phyloP scores from a whole-genome alignment of 2,797 vertebrate species.

The Antrozous pallidus region DNA sequence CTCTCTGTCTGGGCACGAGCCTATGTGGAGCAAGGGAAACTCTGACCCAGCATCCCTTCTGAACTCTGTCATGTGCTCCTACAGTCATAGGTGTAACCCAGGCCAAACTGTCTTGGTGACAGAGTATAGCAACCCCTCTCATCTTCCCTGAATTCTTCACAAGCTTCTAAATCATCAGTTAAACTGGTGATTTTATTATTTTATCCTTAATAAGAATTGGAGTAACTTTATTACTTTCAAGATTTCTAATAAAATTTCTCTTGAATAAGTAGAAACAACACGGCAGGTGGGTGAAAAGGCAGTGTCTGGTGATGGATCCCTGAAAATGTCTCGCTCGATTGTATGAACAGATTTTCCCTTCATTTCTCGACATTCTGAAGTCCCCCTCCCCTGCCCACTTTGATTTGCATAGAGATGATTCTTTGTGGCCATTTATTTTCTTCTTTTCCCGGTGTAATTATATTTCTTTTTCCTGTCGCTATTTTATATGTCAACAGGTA shows the following conservation, averaged over 20 bases:
- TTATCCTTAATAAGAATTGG: neutral
- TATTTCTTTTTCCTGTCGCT: neutral
- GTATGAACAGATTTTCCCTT: neutral
- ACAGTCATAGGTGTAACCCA: neutral
- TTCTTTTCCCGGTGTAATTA: neutral
- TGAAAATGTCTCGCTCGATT: neutral
- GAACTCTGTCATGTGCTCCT: neutral
- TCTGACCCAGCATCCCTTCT: neutral
- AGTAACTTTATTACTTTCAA: neutral
- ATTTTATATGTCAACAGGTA: neutral
- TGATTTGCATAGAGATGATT: neutral
- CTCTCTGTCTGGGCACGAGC: slow-evolving; percentile 23
- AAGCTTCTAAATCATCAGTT: neutral
- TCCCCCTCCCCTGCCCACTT: fast-evolving
- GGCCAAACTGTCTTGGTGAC: neutral
- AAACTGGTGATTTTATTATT: neutral
- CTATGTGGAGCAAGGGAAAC: neutral
- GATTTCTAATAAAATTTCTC: slow-evolving; percentile 15
- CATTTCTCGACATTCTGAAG: neutral
- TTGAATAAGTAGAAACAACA: neutral
- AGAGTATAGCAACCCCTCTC: neutral
- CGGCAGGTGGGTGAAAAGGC: neutral
- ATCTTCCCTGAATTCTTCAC: neutral
- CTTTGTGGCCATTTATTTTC: neutral
- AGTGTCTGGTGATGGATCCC: neutral